Percentiles rank a stretch among this genome's conserved stretches.
Conservation (phyloP, 1,140 invertebrate species). For the Matsumurasca onukii region DNA sequence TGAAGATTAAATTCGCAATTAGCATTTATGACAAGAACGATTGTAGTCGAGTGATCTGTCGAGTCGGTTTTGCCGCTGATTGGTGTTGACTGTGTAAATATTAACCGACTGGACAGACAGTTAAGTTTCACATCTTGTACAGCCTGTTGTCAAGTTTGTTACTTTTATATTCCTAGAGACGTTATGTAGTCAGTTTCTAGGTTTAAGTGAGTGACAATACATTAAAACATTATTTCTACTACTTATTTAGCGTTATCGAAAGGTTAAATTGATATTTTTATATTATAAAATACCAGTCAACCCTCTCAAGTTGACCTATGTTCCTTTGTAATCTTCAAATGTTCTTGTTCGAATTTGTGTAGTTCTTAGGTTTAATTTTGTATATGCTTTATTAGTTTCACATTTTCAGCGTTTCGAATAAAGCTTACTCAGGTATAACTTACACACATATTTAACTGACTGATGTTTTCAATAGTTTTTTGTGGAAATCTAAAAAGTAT, state of each 20-base stretch:
- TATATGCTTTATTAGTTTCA: no score
- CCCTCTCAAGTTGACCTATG: no score
- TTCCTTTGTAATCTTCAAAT: no score
- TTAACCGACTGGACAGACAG: not conserved
- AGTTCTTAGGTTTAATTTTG: no score
- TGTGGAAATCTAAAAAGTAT: no score
- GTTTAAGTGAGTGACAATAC: constrained; percentile 18
- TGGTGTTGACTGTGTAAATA: constrained; percentile 3
- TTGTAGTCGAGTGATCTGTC: constrained; percentile 8
- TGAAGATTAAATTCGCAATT: constrained; percentile 5
- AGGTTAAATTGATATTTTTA: constrained; percentile 23
- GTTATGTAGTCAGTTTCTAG: constrained; percentile 19
- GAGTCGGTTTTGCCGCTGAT: constrained; percentile 18
- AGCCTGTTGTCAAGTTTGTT: constrained; percentile 24
- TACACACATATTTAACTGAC: no score
- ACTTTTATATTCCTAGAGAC: constrained; percentile 25
- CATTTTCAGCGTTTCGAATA: no score
- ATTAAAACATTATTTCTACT: not conserved
- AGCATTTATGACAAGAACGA: constrained; percentile 3
- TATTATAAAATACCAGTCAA: no score
- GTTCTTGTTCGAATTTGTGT: no score
- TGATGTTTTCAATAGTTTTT: no score
- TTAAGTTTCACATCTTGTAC: not conserved
- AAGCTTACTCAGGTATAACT: no score
- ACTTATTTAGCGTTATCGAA: constrained; percentile 14